Evolutionary conservation across 2,888 invertebrate genomes (phyloP).

Genomic region (Ochropleura plecta): DNA sequence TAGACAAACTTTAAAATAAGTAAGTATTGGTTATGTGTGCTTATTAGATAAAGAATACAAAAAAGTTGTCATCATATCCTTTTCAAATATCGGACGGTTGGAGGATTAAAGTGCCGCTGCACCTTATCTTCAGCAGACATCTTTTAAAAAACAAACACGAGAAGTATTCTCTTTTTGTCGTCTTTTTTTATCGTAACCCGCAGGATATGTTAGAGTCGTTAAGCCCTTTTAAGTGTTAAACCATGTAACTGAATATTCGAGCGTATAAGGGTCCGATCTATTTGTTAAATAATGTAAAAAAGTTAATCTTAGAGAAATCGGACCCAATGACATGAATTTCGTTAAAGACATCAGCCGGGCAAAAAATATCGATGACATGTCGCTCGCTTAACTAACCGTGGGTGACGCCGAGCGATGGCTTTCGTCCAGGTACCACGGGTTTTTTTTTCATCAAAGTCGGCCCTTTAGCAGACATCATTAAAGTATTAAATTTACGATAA

Average conservation of each 20-base stretch:
- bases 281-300: constrained; percentile 90
- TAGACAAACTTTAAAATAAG: constrained; percentile 71
- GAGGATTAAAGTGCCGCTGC: constrained; percentile 90
- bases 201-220: constrained; percentile 91
- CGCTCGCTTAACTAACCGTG: constrained; percentile 81
- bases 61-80: constrained; percentile 90
- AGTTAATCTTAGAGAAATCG: constrained; percentile 90
- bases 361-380: constrained; percentile 89
- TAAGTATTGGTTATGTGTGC: constrained; percentile 84
- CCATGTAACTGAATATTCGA: constrained; percentile 91
- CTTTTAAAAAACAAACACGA: constrained; percentile 91
- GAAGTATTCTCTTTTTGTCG: constrained; percentile 88
- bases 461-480: constrained; percentile 84
- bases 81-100: constrained; percentile 90
- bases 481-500: constrained; percentile 89
- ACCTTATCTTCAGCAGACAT: constrained; percentile 89
- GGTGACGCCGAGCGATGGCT: constrained; percentile 79
- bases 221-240: constrained; percentile 91
- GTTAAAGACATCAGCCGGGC: constrained; percentile 88
- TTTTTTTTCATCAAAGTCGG: constrained; percentile 83
- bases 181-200: constrained; percentile 90
- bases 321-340: constrained; percentile 89
- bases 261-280: constrained; percentile 89
- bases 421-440: constrained; percentile 78
- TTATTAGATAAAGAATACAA: constrained; percentile 88